Conservation (phyloP, 2,888 invertebrate species). For the Toxonevra muliebris region DNA sequence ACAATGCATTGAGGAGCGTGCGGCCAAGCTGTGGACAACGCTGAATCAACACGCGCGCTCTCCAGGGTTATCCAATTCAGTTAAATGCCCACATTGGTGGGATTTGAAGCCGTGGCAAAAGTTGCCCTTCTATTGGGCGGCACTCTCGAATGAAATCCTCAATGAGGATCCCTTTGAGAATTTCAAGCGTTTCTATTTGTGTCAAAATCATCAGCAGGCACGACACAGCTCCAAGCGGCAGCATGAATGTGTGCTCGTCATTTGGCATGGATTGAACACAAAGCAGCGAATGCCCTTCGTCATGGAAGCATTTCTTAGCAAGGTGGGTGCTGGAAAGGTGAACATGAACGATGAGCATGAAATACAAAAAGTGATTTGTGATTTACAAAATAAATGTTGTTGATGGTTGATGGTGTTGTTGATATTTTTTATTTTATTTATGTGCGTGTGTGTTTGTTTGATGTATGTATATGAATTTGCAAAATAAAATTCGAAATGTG, state of each 20-base stretch:
- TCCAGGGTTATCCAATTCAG: not conserved
- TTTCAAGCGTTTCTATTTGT: conserved; percentile 40
- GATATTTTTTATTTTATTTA: not conserved
- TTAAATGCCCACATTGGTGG: conserved; percentile 36
- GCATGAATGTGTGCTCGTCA: not conserved
- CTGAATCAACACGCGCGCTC: conserved; percentile 15
- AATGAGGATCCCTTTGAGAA: conserved; percentile 45
- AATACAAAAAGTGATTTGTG: conserved; percentile 41
- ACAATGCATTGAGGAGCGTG: conserved; percentile 34
- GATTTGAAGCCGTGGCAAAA: conserved; percentile 37
- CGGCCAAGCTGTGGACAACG: conserved; percentile 34
- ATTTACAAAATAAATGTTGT: conserved; percentile 29
- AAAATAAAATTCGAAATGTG: conserved; percentile 21
- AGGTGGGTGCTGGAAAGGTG: conserved; percentile 44
- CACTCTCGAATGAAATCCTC: conserved; percentile 41
- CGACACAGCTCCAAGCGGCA: conserved; percentile 12
- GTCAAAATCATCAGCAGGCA: not conserved
- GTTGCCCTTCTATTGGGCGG: conserved; percentile 49
- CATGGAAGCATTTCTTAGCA: conserved; percentile 47
- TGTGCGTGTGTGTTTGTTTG: not conserved
- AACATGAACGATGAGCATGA: conserved; percentile 47
- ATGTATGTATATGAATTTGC: not conserved
- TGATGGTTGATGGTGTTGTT: too few species aligned
- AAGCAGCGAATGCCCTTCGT: conserved; percentile 47
- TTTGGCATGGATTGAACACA: conserved; percentile 40